These are phyloP conservation scores for Apodemia hepburni DNA, from an alignment of 2,888 invertebrate species.

Conservation along the genomic window DNA sequence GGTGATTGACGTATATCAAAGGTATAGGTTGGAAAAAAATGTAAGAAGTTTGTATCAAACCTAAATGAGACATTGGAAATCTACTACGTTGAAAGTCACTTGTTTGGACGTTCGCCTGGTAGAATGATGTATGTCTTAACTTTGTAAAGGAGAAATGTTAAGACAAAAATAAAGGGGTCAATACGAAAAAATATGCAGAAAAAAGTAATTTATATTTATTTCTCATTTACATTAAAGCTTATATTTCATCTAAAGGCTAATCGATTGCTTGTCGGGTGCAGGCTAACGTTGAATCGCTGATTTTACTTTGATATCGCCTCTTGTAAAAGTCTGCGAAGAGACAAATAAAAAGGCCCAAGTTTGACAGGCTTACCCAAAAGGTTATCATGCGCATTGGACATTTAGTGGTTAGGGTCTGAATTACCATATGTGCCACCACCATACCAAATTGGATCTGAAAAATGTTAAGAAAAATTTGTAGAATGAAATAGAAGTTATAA, in stretches of 20 bases:
- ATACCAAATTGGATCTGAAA: slow-evolving; percentile 44
- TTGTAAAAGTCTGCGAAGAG: slow-evolving; percentile 43
- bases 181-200: background rate
- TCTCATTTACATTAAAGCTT: background rate
- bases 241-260: slow-evolving; percentile 19
- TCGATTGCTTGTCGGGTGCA: slow-evolving; percentile 23
- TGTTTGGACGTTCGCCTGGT: too few relatives aligned
- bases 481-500: too few relatives aligned
- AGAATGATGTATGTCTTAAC: too few relatives aligned
- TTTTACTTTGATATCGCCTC: slow-evolving; percentile 32
- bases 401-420: slow-evolving; percentile 38
- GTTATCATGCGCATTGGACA: slow-evolving; percentile 40
- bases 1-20: too few relatives aligned
- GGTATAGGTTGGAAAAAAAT: too few relatives aligned
- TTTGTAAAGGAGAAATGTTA: too few relatives aligned
- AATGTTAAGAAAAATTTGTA: background rate
- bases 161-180: too few relatives aligned
- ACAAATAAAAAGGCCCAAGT: slow-evolving; percentile 37
- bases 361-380: slow-evolving; percentile 40
- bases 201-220: background rate
- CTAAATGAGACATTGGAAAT: too few relatives aligned
- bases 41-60: too few relatives aligned
- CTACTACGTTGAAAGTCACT: too few relatives aligned
- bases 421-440: slow-evolving; percentile 36
- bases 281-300: slow-evolving; percentile 7